Conservation (phyloP, 1,140 invertebrate genomes). For the Lepidotrigona ventralis region DNA sequence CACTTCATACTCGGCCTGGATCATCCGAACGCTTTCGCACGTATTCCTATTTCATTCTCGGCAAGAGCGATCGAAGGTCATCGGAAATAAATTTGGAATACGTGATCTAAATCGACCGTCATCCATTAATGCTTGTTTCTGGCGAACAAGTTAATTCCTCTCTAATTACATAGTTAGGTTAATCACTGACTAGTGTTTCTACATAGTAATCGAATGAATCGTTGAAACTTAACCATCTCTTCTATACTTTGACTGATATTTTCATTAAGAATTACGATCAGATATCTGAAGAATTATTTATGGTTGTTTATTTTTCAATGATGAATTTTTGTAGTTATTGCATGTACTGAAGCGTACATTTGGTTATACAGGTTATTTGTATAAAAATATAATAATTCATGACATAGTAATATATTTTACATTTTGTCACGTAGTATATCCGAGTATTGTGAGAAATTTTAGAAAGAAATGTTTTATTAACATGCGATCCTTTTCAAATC, state of each 20-base stretch:
- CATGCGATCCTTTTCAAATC: background rate
- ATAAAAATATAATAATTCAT: background rate
- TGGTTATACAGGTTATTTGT: background rate
- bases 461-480: background rate
- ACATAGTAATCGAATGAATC: background rate
- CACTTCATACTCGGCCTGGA: conserved; percentile 65
- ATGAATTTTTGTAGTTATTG: too few relatives aligned
- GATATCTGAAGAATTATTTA: background rate
- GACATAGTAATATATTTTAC: background rate
- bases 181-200: background rate
- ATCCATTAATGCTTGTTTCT: conserved; percentile 25
- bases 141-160: background rate
- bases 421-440: background rate
- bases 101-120: conserved; percentile 25
- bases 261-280: background rate
- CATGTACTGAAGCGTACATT: background rate
- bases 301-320: background rate
- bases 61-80: conserved; percentile 59
- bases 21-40: conserved; percentile 58
- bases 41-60: conserved; percentile 63
- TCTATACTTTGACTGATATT: background rate
- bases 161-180: background rate
- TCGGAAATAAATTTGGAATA: conserved; percentile 50
- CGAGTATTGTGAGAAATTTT: background rate
- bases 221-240: background rate